phyloP scores from a whole-genome alignment of 35 echinoderm and acorn worm species.

The Eucidaris tribuloides region DNA sequence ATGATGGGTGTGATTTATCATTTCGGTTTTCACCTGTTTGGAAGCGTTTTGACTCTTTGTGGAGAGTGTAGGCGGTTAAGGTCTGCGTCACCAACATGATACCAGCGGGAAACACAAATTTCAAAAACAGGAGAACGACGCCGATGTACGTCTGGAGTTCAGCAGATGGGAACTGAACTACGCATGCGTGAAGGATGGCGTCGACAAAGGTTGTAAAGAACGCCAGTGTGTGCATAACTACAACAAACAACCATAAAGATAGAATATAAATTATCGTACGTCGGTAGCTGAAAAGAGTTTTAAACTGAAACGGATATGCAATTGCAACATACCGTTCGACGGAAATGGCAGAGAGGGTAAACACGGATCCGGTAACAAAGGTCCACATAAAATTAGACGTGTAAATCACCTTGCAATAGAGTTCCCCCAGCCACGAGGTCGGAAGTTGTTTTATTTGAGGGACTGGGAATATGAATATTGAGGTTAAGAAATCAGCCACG shows the following conservation, averaged over 20 bases:
- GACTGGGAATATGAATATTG: slow-evolving; percentile 11
- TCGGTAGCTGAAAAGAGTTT: slow-evolving; percentile 20
- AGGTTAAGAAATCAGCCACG: slow-evolving; percentile 30
- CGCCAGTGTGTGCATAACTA: not conserved
- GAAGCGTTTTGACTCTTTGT: not conserved
- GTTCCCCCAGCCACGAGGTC: slow-evolving; percentile 9
- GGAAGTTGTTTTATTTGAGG: not conserved
- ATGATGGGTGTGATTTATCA: not conserved
- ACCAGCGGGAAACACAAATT: not conserved
- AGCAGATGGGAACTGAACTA: not conserved
- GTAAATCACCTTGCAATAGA: slow-evolving; percentile 72
- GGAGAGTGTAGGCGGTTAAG: not conserved
- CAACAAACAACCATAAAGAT: not conserved
- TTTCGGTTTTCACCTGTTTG: too few relatives aligned
- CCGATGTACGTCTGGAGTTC: not conserved
- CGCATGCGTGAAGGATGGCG: not conserved
- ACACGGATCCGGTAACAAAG: slow-evolving; percentile 46
- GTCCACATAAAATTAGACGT: slow-evolving; percentile 58
- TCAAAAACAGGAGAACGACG: not conserved
- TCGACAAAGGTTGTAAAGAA: not conserved
- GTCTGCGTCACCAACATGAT: slow-evolving; percentile 13
- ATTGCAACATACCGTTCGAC: slow-evolving; percentile 79
- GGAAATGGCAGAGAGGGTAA: slow-evolving; percentile 54
- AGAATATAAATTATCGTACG: slow-evolving; percentile 27
- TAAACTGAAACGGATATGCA: slow-evolving; percentile 40